A percentile compares a stretch with the other conserved stretches of the same genome.
Conservation (phyloP, 2,888 invertebrate genomes). For the Epirrita christyi region DNA sequence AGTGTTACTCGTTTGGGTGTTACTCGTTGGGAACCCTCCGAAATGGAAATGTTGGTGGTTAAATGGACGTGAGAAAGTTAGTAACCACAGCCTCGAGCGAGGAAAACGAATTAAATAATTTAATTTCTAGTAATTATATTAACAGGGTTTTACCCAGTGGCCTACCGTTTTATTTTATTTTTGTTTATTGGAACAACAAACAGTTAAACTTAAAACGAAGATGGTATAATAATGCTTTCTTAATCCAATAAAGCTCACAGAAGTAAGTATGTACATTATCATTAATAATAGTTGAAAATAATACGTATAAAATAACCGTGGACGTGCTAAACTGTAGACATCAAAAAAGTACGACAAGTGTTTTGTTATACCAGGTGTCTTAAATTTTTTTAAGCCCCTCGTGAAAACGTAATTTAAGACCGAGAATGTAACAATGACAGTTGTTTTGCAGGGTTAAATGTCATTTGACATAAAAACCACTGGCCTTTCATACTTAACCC, state of each 20-base stretch:
- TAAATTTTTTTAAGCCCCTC: not conserved
- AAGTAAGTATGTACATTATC: too few species aligned
- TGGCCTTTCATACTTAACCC: slow-evolving; percentile 22
- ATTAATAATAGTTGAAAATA: too few species aligned
- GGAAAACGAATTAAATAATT: slow-evolving; percentile 22
- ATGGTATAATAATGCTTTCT: too few species aligned
- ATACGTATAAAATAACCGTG: too few species aligned
- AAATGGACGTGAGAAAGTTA: slow-evolving; percentile 21
- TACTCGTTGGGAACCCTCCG: too few species aligned
- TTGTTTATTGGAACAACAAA: too few species aligned
- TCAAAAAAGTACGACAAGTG: too few species aligned
- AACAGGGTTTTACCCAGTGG: not conserved
- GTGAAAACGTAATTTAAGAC: slow-evolving; percentile 11
- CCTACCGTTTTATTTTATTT: not conserved
- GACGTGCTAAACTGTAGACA: too few species aligned
- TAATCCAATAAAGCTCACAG: not conserved
- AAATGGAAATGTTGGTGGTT: slow-evolving; percentile 5
- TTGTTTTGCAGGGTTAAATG: slow-evolving; percentile 17
- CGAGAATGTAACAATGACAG: slow-evolving; percentile 16
- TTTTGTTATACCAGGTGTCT: not conserved
- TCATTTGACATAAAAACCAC: slow-evolving; percentile 19
- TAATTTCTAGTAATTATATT: slow-evolving; percentile 18
- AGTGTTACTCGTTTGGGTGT: too few species aligned
- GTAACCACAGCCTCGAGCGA: slow-evolving; percentile 11
- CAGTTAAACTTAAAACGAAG: too few species aligned